Evolutionary conservation across 1,140 invertebrate species (phyloP).

Genomic region (Carposina sasakii): DNA sequence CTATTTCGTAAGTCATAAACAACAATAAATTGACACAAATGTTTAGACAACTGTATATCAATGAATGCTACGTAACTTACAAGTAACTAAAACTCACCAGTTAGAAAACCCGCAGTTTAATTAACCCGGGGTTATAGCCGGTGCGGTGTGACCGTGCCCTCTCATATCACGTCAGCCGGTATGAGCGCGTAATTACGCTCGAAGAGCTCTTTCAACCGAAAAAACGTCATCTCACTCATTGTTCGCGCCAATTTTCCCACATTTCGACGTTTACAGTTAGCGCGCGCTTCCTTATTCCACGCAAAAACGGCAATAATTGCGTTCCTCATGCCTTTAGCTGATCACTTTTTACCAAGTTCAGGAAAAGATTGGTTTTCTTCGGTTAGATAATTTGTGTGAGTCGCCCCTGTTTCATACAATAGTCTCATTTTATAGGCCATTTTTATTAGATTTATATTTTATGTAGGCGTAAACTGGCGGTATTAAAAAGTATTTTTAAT

Average conservation of each 20-base stretch:
- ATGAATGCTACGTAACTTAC: too few species aligned
- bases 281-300: slow-evolving; percentile 53
- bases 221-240: slow-evolving; percentile 62
- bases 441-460: too few species aligned
- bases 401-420: slow-evolving; percentile 22
- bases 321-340: slow-evolving; percentile 38
- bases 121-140: slow-evolving; percentile 4
- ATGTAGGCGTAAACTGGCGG: too few species aligned
- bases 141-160: slow-evolving; percentile 24
- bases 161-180: slow-evolving; percentile 52
- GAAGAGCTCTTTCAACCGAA: slow-evolving; percentile 66
- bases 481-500: too few species aligned
- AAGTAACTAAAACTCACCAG: neutral
- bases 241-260: slow-evolving; percentile 58
- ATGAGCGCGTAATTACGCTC: slow-evolving; percentile 57
- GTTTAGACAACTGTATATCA: too few species aligned
- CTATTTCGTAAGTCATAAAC: too few species aligned
- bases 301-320: slow-evolving; percentile 65
- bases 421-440: too few species aligned
- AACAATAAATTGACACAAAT: too few species aligned
- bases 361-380: slow-evolving; percentile 46
- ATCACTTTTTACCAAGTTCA: slow-evolving; percentile 29
- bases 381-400: slow-evolving; percentile 46
- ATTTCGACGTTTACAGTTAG: slow-evolving; percentile 67
- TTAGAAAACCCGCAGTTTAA: slow-evolving; percentile 17